Evolutionary conservation across 1,140 invertebrate species (phyloP).

Genomic region (Macrostomum lignano): DNA sequence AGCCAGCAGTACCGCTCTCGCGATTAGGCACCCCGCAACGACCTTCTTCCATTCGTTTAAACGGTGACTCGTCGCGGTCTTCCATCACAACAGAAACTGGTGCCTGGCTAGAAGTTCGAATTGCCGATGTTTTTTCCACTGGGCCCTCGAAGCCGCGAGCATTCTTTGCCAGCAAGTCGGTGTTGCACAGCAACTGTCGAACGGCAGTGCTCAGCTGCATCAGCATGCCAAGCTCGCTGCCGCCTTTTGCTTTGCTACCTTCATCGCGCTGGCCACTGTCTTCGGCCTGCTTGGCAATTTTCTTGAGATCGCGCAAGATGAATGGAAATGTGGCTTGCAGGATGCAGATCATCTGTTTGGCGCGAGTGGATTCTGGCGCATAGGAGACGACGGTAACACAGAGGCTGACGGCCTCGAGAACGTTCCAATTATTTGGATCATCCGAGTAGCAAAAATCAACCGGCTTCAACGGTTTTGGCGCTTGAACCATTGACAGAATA

Average conservation of each 20-base stretch:
- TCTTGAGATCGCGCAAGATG: constrained; percentile 40
- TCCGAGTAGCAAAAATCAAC: constrained; percentile 34
- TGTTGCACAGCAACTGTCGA: constrained; percentile 6
- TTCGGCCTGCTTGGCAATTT: constrained; percentile 17
- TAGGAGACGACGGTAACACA: constrained; percentile 82
- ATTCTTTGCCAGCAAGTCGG: constrained; percentile 7
- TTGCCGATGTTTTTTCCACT: no score
- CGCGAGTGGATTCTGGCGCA: constrained; percentile 66
- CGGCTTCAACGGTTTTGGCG: constrained; percentile 74
- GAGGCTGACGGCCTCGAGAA: constrained; percentile 25
- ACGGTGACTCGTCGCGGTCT: not conserved
- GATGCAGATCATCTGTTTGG: constrained; percentile 82
- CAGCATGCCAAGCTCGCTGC: constrained; percentile 1
- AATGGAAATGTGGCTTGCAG: constrained; percentile 78
- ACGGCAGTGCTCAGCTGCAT: constrained; percentile 8
- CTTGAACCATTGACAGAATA: constrained; percentile 72
- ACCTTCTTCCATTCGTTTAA: no score
- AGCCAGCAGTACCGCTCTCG: no score
- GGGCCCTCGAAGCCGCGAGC: not conserved
- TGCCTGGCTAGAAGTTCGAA: not conserved
- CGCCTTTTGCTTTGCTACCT: constrained; percentile 40
- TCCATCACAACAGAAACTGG: not conserved
- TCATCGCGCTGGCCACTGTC: constrained; percentile 44
- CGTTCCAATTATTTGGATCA: constrained; percentile 19
- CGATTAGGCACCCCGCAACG: no score